Evolutionary conservation across 2,888 invertebrate genomes (phyloP), one percentile per base, ranked within the genome.

Genomic region (Adelognathus sp.): DNA sequence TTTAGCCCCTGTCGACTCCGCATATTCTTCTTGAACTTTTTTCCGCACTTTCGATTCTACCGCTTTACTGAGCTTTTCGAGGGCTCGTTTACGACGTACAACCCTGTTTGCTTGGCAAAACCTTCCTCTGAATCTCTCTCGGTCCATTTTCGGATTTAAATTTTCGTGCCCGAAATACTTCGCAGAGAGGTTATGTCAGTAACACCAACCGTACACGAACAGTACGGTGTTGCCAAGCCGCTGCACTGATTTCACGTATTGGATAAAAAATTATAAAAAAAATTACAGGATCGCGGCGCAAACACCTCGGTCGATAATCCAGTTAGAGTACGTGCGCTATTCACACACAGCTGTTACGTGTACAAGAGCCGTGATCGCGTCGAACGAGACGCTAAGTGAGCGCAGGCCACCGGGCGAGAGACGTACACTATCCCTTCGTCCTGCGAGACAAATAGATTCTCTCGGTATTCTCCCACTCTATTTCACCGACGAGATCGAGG

Each of bases 361-460:
- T 21, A 74, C 24, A 58, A 79, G 33, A n/a, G n/a, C n/a, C 46
- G 60, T 46, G 73, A 81, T 77, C 56, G 52, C 56, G 52, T 66
- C 2, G 6, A 77, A 72, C 71, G 67, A 67, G 76, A 78, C 64
- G 52, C 64, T 74, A 79, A 79, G 74, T 79, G 79, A n/a, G 79
- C 71, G 71, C 72, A 67, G 79, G 79, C 81, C 81, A 81, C 81
- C 81, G 70, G 74, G 79, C 71, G 69, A 76, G 81, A 63, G 41
- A 78, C 41, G 58, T 69, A 64, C 54, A 76, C 52, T 71, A 76
- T 79, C 61, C n/a, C 39, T 66, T 52, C 52, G 44, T 54, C 24
- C 24, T 54, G 54, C 70, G 79, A 71, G 79, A 75, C 79, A 79
- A 79, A 79, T 79, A 71, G 79, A 79, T 66, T 67, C 46, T 46